Percentiles rank a stretch among this genome's conserved stretches.
Evolutionary conservation across 2,888 invertebrate species (phyloP).

Genomic region (Nemapogon koenigi): DNA sequence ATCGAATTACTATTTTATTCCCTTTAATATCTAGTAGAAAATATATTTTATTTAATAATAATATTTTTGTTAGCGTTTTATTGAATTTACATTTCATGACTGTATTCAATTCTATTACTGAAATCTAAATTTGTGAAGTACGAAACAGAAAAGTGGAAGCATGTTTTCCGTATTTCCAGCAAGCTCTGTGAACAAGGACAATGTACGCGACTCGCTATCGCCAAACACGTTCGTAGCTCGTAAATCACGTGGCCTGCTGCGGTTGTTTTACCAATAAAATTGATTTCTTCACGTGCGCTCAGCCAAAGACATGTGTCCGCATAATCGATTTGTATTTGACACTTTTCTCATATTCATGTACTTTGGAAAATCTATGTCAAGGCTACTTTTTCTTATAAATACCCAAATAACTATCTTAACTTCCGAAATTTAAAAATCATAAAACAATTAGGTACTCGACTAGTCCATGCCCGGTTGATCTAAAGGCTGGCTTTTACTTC

Average conservation of each 20-base stretch:
- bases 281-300: constrained; percentile 48
- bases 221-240: constrained; percentile 18
- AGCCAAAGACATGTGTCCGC: constrained; percentile 19
- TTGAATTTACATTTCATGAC: not conserved
- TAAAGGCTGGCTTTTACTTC: too few relatives aligned
- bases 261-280: constrained; percentile 61
- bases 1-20: not conserved
- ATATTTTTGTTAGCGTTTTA: constrained; percentile 5
- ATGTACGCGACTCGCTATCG: constrained; percentile 7
- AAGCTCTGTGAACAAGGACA: constrained; percentile 8
- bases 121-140: too few relatives aligned
- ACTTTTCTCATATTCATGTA: not conserved
- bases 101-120: constrained; percentile 11
- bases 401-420: too few relatives aligned
- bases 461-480: too few relatives aligned
- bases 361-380: too few relatives aligned
- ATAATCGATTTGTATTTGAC: constrained; percentile 2
- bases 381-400: too few relatives aligned
- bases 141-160: too few relatives aligned
- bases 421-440: too few relatives aligned
- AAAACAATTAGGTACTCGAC: too few relatives aligned
- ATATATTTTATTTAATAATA: constrained; percentile 13
- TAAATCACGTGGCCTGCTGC: constrained; percentile 39
- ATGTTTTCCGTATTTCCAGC: constrained; percentile 6
- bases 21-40: constrained; percentile 2